A percentile compares a stretch with the other conserved stretches of the same genome.
These are phyloP conservation scores for Numenius arquata DNA, from an alignment of 2,113 vertebrate species.

Conservation along the genomic window DNA sequence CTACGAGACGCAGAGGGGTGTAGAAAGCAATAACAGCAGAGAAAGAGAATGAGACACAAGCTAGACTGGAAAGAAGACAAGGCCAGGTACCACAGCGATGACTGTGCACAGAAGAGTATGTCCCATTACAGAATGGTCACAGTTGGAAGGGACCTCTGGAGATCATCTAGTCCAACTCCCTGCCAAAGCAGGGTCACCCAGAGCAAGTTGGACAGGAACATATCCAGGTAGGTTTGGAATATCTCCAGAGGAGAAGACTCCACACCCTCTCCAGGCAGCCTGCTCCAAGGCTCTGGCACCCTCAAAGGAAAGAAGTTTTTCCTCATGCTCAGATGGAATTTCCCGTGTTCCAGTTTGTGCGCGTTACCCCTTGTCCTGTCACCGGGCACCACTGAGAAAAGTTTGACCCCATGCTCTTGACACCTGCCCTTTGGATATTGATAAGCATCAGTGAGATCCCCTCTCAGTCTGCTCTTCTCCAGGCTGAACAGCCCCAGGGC, in stretches of 20 bases:
- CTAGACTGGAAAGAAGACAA: background rate
- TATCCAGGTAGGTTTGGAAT: background rate
- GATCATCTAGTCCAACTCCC: background rate
- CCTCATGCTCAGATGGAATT: background rate
- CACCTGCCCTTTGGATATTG: too few relatives aligned
- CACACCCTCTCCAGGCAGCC: background rate
- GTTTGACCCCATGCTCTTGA: background rate
- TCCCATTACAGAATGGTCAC: background rate
- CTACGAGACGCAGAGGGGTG: fast-evolving
- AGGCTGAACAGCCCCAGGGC: background rate
- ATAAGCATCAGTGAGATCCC: background rate
- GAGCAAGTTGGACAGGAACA: background rate
- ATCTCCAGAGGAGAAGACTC: background rate
- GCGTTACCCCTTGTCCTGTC: background rate
- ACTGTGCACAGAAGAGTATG: background rate
- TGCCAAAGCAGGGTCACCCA: background rate
- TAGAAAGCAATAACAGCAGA: background rate
- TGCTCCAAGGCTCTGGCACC: too few relatives aligned
- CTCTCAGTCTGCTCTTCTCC: background rate
- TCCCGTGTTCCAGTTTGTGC: background rate
- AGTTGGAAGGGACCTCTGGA: background rate
- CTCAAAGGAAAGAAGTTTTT: too few relatives aligned
- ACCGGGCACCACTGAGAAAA: background rate
- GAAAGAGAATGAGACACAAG: background rate
- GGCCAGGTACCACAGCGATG: fast-evolving